Percentiles rank a stretch among this genome's conserved stretches.
Evolutionary conservation across 2,797 vertebrate species (phyloP).

Genomic region (Martes flavigula): DNA sequence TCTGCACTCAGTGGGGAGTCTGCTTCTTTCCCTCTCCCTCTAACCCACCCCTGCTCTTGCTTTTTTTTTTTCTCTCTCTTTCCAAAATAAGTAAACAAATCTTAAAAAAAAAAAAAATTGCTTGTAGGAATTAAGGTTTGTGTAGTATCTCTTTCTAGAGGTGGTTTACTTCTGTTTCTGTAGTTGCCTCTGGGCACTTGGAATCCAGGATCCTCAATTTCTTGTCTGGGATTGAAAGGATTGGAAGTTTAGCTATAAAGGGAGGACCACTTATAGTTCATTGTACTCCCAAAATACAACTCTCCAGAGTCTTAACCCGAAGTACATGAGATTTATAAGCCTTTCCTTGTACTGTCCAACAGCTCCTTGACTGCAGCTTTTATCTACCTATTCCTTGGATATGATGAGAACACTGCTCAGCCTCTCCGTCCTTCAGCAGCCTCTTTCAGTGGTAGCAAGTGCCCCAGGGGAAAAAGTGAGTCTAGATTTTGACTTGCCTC

Average conservation of each 20-base stretch:
- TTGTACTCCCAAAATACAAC: not conserved
- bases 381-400: not conserved
- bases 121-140: not conserved
- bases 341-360: not conserved
- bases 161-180: not conserved
- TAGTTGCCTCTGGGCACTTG: not conserved
- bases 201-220: not conserved
- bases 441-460: not conserved
- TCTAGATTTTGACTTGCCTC: not conserved
- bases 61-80: not conserved
- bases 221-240: not conserved
- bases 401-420: not conserved
- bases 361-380: not conserved
- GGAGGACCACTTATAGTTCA: not conserved
- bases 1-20: not conserved
- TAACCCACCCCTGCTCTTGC: not conserved
- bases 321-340: not conserved
- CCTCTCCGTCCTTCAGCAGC: not conserved
- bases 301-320: not conserved
- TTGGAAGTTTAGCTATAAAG: not conserved
- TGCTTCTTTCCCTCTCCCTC: not conserved
- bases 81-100: not conserved
- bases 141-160: conserved; percentile 9
- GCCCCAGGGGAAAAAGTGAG: not conserved
- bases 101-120: not conserved